Conservation (phyloP, 2,113 vertebrate genomes). For the Sporophila hypoxantha region DNA sequence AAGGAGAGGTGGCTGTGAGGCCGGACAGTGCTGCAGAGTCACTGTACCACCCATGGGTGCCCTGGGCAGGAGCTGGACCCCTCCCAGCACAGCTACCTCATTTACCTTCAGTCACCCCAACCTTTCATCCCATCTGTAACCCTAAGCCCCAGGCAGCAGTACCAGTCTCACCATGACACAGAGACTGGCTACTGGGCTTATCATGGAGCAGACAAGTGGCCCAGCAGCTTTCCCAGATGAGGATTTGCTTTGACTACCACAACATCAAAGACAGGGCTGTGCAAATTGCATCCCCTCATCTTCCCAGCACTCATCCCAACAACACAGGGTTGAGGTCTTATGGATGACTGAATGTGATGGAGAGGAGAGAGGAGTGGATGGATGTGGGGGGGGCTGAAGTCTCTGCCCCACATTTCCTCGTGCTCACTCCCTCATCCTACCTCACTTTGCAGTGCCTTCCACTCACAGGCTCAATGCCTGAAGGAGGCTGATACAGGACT, state of each 20-base stretch:
- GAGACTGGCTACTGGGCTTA: background rate
- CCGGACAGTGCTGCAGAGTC: background rate
- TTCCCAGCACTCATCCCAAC: background rate
- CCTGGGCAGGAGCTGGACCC: background rate
- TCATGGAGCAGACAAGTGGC: constrained; percentile 2
- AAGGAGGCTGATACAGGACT: background rate
- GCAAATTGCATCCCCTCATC: background rate
- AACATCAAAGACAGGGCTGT: constrained; percentile 1
- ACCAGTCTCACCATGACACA: background rate
- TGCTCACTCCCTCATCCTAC: background rate
- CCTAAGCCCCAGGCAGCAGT: background rate
- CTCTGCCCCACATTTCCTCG: background rate
- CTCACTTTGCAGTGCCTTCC: background rate
- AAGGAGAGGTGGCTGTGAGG: background rate
- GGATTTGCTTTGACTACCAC: constrained; percentile 9
- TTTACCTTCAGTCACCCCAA: constrained; percentile 4
- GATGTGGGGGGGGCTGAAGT: background rate
- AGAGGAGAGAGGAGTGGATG: background rate
- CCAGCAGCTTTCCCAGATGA: background rate
- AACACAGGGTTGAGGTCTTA: background rate
- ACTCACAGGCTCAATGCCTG: background rate
- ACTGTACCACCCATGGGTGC: background rate
- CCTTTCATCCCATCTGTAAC: background rate
- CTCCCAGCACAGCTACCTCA: background rate
- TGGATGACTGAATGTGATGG: background rate